Conservation (phyloP, 2,113 vertebrate species). For the Suricata suricatta region DNA sequence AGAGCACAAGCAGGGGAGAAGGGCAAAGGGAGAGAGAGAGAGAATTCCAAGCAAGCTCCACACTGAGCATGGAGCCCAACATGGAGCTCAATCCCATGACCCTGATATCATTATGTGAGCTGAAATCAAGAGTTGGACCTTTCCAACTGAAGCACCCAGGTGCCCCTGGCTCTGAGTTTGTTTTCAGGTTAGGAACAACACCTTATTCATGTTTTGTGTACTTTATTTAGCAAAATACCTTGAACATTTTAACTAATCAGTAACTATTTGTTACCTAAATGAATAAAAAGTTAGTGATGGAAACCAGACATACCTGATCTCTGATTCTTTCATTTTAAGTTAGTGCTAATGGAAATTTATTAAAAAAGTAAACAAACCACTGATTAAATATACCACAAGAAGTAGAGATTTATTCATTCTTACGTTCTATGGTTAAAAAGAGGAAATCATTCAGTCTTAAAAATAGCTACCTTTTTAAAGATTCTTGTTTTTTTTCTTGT, state of each 20-base stretch:
- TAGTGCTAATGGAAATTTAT: slow-evolving; percentile 11
- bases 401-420: background rate
- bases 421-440: slow-evolving; percentile 7
- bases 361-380: background rate
- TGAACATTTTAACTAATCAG: background rate
- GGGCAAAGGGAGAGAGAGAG: too few species aligned
- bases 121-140: too few species aligned
- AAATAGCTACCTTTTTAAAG: background rate
- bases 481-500: background rate
- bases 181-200: background rate
- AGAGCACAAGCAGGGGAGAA: too few species aligned
- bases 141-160: too few species aligned
- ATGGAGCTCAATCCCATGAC: too few species aligned
- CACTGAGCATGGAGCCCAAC: too few species aligned
- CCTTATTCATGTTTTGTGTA: background rate
- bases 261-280: slow-evolving; percentile 20
- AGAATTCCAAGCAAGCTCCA: too few species aligned
- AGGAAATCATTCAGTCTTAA: background rate
- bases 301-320: background rate
- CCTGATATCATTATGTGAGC: too few species aligned
- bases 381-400: background rate
- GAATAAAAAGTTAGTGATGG: background rate
- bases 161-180: background rate
- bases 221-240: background rate
- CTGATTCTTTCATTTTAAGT: slow-evolving; percentile 1